Conservation (phyloP, 2,888 invertebrate genomes). For the Oxyscelio sp. region DNA sequence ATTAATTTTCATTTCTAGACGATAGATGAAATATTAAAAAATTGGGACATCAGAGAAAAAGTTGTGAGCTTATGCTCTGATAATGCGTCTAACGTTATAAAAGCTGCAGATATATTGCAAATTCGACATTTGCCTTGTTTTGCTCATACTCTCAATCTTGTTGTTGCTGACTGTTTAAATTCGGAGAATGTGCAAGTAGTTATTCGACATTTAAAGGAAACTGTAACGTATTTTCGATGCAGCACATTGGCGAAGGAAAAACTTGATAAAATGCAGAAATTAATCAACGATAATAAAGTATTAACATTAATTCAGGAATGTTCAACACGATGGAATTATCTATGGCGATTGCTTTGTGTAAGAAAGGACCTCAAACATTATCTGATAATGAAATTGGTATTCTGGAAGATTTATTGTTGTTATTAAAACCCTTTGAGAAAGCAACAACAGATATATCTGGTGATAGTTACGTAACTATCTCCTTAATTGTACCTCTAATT, state of each 20-base stretch:
- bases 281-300: constrained; percentile 10
- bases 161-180: constrained; percentile 1
- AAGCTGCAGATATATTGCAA: constrained; percentile 24
- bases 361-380: constrained; percentile 17
- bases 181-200: neutral
- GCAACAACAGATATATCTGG: constrained; percentile 27
- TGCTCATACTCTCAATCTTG: constrained; percentile 14
- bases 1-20: neutral
- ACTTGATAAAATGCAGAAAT: constrained; percentile 25
- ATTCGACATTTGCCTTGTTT: constrained; percentile 27
- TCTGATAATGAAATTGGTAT: constrained; percentile 1
- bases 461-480: constrained; percentile 15
- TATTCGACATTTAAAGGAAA: neutral
- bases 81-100: neutral
- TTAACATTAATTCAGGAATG: constrained; percentile 13
- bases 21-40: neutral
- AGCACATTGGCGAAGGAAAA: constrained; percentile 17
- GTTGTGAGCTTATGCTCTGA: neutral
- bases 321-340: constrained; percentile 10
- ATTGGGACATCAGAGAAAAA: neutral
- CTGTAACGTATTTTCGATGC: constrained; percentile 9
- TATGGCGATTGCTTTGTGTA: constrained; percentile 20
- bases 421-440: constrained; percentile 32
- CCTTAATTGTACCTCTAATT: constrained; percentile 23
- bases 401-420: constrained; percentile 5